Evolutionary conservation across 2,888 invertebrate species (phyloP).

Genomic region (Tillus elongatus): DNA sequence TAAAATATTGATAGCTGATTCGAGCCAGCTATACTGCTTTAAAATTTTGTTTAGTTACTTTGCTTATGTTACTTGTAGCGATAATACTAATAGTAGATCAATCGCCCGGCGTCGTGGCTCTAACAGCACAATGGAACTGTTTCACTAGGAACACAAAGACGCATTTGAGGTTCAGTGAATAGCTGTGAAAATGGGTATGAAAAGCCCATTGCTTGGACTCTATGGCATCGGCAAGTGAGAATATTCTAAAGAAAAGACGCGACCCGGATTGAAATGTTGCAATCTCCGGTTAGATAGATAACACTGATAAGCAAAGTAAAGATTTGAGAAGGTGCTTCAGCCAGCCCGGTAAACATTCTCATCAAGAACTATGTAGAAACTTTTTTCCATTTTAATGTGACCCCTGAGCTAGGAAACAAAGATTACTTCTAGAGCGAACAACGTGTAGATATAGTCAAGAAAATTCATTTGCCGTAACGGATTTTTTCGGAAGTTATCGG

Average conservation of each 20-base stretch:
- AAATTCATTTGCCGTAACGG: not conserved
- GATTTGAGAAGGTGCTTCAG: conserved; percentile 21
- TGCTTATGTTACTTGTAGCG: too few relatives aligned
- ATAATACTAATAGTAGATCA: too few relatives aligned
- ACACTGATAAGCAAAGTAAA: conserved; percentile 25
- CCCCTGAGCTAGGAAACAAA: conserved; percentile 16
- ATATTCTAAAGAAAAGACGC: conserved; percentile 14
- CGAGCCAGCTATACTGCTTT: too few relatives aligned
- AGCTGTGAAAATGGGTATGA: not conserved
- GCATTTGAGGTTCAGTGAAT: too few relatives aligned
- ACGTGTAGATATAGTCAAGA: not conserved
- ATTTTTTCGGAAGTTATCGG: conserved; percentile 2
- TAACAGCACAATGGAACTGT: too few relatives aligned
- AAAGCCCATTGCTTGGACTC: not conserved
- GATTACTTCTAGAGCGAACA: conserved; percentile 8
- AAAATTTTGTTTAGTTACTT: too few relatives aligned
- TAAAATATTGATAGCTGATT: too few relatives aligned
- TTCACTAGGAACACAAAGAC: too few relatives aligned
- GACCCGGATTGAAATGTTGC: conserved; percentile 19
- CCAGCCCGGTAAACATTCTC: conserved; percentile 24
- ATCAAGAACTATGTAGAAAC: conserved; percentile 21
- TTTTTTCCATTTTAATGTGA: conserved; percentile 16
- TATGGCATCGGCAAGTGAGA: too few relatives aligned
- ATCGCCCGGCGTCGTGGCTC: too few relatives aligned
- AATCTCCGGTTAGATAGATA: conserved; percentile 29